phyloP scores from a whole-genome alignment of 2,797 vertebrate genomes.

The Alosa sapidissima region DNA sequence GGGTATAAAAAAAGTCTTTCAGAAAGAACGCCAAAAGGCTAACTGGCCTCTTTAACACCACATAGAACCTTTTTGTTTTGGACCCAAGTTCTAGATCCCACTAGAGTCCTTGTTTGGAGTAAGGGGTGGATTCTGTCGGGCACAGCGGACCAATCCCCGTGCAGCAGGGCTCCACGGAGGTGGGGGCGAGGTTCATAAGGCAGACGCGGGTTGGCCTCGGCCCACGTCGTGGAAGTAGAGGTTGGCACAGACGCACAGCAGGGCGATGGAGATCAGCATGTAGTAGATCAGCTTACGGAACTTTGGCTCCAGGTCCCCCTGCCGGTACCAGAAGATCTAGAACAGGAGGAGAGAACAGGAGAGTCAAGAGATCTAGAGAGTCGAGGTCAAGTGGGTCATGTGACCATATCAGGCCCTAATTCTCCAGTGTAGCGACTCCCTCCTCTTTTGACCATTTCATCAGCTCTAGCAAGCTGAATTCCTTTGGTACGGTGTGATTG shows the following conservation, averaged over 20 bases:
- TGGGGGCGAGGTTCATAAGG: constrained; percentile 51
- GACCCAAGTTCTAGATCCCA: constrained; percentile 29
- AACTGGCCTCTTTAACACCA: constrained; percentile 36
- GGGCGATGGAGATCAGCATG: constrained; percentile 77
- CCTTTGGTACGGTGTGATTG: not conserved
- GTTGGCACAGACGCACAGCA: constrained; percentile 88
- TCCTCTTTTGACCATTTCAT: not conserved
- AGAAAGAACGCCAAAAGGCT: constrained; percentile 40
- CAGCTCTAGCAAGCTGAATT: not conserved
- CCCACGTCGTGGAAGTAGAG: constrained; percentile 86
- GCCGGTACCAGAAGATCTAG: constrained; percentile 87
- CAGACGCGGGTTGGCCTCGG: constrained; percentile 58
- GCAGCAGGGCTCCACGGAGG: not conserved
- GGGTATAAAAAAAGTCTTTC: constrained; percentile 38
- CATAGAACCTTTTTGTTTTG: constrained; percentile 7
- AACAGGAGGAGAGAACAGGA: constrained; percentile 95
- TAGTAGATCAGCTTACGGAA: constrained; percentile 87
- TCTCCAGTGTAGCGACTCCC: constrained; percentile 63
- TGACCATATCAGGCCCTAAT: constrained; percentile 41
- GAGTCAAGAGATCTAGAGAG: constrained; percentile 34
- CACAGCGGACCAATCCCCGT: constrained; percentile 37
- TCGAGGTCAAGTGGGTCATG: constrained; percentile 72
- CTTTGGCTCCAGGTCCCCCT: constrained; percentile 87
- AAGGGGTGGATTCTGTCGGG: not conserved
- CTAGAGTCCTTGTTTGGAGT: not conserved